Conservation (phyloP, 2,888 invertebrate species). For the Drosophila gaucha region DNA sequence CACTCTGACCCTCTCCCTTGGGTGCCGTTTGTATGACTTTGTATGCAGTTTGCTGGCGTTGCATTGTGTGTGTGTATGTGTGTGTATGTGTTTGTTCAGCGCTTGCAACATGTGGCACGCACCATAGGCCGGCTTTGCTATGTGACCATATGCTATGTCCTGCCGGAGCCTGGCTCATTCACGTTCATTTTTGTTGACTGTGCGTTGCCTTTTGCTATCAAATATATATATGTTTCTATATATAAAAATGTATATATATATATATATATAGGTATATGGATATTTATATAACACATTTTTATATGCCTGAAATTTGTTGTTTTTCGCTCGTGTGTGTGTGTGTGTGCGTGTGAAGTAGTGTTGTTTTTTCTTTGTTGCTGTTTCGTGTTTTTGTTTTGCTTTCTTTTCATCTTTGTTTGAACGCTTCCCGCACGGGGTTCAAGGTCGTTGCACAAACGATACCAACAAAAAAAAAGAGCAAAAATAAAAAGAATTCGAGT, state of each 20-base stretch:
- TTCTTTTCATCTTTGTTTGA: slow-evolving; percentile 74
- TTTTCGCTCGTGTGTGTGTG: slow-evolving; percentile 14
- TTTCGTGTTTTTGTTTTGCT: slow-evolving; percentile 46
- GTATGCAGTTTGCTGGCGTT: slow-evolving; percentile 45
- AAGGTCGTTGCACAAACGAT: slow-evolving; percentile 67
- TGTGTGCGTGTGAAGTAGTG: slow-evolving; percentile 35
- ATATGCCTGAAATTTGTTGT: slow-evolving; percentile 53
- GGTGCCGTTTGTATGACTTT: slow-evolving; percentile 37
- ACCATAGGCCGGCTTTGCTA: slow-evolving; percentile 72
- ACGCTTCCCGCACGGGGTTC: slow-evolving; percentile 69
- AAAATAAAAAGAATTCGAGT: slow-evolving; percentile 42
- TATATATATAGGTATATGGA: slow-evolving; percentile 33
- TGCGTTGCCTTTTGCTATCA: slow-evolving; percentile 50
- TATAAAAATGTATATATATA: slow-evolving; percentile 10
- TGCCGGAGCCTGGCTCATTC: slow-evolving; percentile 37
- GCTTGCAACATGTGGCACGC: slow-evolving; percentile 78
- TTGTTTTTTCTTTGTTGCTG: slow-evolving; percentile 44
- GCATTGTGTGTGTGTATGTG: slow-evolving; percentile 39
- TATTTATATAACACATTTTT: slow-evolving; percentile 79
- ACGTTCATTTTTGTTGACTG: slow-evolving; percentile 45
- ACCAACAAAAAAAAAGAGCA: slow-evolving; percentile 28
- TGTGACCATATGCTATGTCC: slow-evolving; percentile 55
- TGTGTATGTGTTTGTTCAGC: slow-evolving; percentile 28
- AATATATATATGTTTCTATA: slow-evolving; percentile 37
- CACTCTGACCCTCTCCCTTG: slow-evolving; percentile 7